These are phyloP conservation scores for Tetheella fluctuosa DNA, from an alignment of 2,888 invertebrate species.

Conservation along the genomic window DNA sequence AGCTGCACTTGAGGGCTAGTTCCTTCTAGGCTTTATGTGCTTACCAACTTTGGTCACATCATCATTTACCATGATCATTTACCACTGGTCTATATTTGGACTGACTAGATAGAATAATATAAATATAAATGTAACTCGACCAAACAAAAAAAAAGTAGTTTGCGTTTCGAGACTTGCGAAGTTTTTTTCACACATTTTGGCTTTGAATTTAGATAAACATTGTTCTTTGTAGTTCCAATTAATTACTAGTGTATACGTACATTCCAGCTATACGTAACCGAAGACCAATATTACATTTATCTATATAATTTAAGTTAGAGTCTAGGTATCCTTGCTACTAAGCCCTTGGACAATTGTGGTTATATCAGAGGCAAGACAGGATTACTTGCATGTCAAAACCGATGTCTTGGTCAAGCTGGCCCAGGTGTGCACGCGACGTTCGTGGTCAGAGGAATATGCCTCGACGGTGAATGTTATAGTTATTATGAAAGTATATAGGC, in stretches of 20 bases:
- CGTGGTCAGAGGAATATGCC: conserved; percentile 38
- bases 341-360: conserved; percentile 22
- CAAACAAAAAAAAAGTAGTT: too few relatives aligned
- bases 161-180: too few relatives aligned
- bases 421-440: conserved; percentile 41
- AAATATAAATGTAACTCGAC: too few relatives aligned
- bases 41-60: too few relatives aligned
- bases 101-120: too few relatives aligned
- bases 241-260: neutral
- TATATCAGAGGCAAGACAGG: conserved; percentile 33
- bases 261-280: neutral
- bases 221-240: too few relatives aligned
- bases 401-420: conserved; percentile 33
- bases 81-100: too few relatives aligned
- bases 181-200: too few relatives aligned
- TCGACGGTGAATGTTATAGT: conserved; percentile 15
- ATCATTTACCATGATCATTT: too few relatives aligned
- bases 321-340: conserved; percentile 11
- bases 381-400: conserved; percentile 44
- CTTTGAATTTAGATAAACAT: too few relatives aligned
- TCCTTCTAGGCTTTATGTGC: too few relatives aligned
- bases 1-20: too few relatives aligned
- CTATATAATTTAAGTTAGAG: conserved; percentile 17
- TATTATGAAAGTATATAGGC: neutral
- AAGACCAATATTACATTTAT: neutral